Percentiles rank a stretch among this genome's conserved stretches.
phyloP scores from a whole-genome alignment of 2,888 invertebrate genomes.

The Zhuqinia jingwanae region DNA sequence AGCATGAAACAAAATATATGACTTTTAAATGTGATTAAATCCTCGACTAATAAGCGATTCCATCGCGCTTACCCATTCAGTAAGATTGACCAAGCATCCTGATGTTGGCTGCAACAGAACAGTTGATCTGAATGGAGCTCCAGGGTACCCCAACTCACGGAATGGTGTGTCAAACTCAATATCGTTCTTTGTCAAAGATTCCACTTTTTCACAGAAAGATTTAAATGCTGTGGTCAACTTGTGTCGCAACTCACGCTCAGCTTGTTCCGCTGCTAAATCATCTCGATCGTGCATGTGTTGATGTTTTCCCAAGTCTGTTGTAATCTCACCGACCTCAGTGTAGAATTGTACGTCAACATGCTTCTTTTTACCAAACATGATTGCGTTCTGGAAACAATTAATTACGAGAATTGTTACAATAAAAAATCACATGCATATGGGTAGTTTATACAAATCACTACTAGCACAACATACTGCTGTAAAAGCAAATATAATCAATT shows the following conservation, averaged over 20 bases:
- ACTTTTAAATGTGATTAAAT: too few species aligned
- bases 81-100: constrained; percentile 97
- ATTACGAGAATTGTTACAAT: not conserved
- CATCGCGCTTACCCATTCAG: constrained; percentile 94
- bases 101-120: constrained; percentile 98
- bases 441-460: constrained; percentile 84
- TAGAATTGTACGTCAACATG: constrained; percentile 99
- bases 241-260: constrained; percentile 97
- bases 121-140: constrained; percentile 97
- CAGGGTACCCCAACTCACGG: constrained; percentile 98
- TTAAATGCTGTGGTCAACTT: constrained; percentile 99
- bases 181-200: constrained; percentile 96
- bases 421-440: not conserved
- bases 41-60: too few species aligned
- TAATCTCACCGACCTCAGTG: constrained; percentile 99
- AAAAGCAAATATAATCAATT: too few species aligned
- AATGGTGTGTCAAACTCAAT: constrained; percentile 99
- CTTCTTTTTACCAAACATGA: constrained; percentile 99
- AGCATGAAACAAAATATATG: too few species aligned
- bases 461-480: constrained; percentile 94
- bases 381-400: constrained; percentile 93
- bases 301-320: constrained; percentile 99
- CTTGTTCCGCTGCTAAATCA: constrained; percentile 99
- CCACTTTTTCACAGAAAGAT: constrained; percentile 98
- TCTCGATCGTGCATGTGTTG: constrained; percentile 99